Evolutionary conservation across 2,113 vertebrate species (phyloP).

Genomic region (Ranitomeya variabilis): DNA sequence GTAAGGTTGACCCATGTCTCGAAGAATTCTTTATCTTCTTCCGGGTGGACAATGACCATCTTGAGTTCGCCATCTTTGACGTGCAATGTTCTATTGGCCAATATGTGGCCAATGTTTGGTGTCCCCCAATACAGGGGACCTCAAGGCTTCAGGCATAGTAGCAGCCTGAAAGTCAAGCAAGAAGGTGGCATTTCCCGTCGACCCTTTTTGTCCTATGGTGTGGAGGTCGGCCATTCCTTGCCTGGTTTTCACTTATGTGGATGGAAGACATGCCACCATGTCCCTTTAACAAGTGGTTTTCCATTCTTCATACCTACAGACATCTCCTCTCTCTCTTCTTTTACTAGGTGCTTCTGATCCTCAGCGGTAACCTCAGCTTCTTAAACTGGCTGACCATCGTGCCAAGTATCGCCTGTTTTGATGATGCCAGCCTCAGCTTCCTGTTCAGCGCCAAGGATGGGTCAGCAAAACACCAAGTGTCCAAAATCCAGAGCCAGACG

Average conservation of each 20-base stretch:
- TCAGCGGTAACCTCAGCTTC: slow-evolving; percentile 95
- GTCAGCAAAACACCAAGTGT: slow-evolving; percentile 65
- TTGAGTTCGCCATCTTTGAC: not conserved
- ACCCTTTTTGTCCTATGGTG: too few relatives aligned
- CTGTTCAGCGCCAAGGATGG: slow-evolving; percentile 71
- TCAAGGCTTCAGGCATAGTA: not conserved
- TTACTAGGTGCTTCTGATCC: slow-evolving; percentile 78
- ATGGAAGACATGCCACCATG: not conserved
- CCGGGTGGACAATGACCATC: not conserved
- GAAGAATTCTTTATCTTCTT: not conserved
- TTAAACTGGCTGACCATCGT: slow-evolving; percentile 96
- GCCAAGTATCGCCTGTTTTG: slow-evolving; percentile 91
- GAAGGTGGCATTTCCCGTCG: not conserved
- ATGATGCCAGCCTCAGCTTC: slow-evolving; percentile 77
- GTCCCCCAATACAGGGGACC: not conserved
- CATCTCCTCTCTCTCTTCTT: not conserved
- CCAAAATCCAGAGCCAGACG: slow-evolving; percentile 67
- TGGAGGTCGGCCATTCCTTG: not conserved
- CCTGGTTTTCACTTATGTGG: not conserved
- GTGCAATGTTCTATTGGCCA: not conserved
- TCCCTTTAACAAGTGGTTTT: not conserved
- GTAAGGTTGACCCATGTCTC: not conserved
- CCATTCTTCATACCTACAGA: not conserved
- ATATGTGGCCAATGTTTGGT: not conserved
- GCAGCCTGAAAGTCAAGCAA: not conserved